Base-by-base conservation (phyloP, 2,888 invertebrate genomes). In the Apoderus coryli region DNA sequence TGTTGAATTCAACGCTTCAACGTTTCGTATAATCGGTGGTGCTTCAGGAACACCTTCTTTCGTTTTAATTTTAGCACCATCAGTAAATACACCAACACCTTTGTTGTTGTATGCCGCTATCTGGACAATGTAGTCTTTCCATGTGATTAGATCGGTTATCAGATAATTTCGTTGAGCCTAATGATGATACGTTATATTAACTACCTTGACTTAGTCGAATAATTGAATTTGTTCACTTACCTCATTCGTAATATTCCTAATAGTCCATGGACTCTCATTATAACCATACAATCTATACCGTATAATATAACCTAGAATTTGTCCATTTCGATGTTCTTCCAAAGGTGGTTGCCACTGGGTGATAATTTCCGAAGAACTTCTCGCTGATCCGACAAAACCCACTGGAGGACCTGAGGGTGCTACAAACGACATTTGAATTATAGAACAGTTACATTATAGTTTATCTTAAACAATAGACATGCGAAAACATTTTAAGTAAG, bases 31-130 rank as follows among this genome's bases (percentile, higher is more conserved):
- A 14, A 78, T 80, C 0, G 96, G 96, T 1, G 92, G 74, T 3
- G 88, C 86, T 57, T 89, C 89, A 0, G 95, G 93, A 2, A 84
- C 77, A 42, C 95, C 96, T 67, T 98, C 95, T 53, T 84, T 80
- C 3, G 96, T 98, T 59, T 90, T 86, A 25, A 95, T 90, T 52
- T 79, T 82, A 25, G 90, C 77, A 33, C 84, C 81, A 6, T 85
- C 81, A 10, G 89, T 89, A 53, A 78, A 96, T 1, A 81, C 75
- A 0, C 98, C 98, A 3, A 88, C 78, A 0, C 96, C 98, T 63
- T 92, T 89, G 44, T 88, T 85, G 56, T 98, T 98, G 54, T 82
- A 96, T 0, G 95, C 92, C 1, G 96, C 92, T 35, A 98, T 89
- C 63, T 89, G 88, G 0, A 98, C 79, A 31, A 88, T 76, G 52